Base-by-base conservation (phyloP, 2,113 vertebrate species). In the Epinephelus moara region DNA sequence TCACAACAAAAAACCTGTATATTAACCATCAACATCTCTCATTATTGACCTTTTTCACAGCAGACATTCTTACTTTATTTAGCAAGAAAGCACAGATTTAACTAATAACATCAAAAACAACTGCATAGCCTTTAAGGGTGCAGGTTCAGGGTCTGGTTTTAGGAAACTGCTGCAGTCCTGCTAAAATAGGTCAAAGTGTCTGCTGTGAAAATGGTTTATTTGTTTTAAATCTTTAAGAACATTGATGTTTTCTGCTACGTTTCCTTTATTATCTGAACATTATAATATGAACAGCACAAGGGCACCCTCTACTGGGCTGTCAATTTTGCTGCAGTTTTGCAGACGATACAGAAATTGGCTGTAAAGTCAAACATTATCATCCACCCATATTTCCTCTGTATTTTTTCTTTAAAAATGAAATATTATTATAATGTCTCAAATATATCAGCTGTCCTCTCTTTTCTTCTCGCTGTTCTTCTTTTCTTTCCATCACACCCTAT, bases 221-320 rank as follows among this genome's bases (percentile, higher is more conserved):
- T 23, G 15, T 60, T 75, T 63, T 62, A 27, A 27, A 77, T 42
- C 15, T 74, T 5, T 7, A 47, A 9, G n/a, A 56, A 23, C 6
- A 49, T 52, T 33, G 0, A 49, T 49, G 9, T 76, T 8, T 19
- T 56, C 12, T 67, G 4, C 37, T 30, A 3, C 15, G 19, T n/a
- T 68, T 60, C 23, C 17, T 60, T 59, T 70, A 21, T 5, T 70
- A 21, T 5, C 57, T 60, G 3, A 67, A 37, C 64, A 15, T 42
- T 50, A 33, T 68, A 63, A 55, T 50, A 50, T 71, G 62, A 64
- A 66, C 17, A 55, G 60, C 33, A 59, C 78, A 30, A 86, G 13
- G 21, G 60, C 66, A 59, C 90, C 78, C 76, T 82, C 93, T 91
- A 57, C 53, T 80, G 27, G 55, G 19, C 6, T 2, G 1, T 70